A percentile compares a stretch with the other conserved stretches of the same genome.
phyloP scores from a whole-genome alignment of 2,888 invertebrate species.

The Leptinotarsa rubiginosa region DNA sequence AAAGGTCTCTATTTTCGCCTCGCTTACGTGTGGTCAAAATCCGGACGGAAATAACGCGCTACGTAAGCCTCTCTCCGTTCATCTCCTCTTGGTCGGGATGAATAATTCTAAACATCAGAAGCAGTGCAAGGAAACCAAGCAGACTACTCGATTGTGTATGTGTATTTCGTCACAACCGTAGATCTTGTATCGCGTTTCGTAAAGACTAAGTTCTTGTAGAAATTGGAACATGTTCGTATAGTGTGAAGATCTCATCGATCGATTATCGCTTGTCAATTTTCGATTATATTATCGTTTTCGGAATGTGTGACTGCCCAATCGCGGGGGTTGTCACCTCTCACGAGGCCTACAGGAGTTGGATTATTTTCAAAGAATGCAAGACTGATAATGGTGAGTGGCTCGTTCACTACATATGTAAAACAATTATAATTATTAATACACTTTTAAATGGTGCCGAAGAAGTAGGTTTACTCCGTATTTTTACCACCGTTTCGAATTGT shows the following conservation, averaged over 20 bases:
- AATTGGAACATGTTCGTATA: not conserved
- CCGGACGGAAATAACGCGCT: conserved; percentile 35
- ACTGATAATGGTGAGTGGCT: conserved; percentile 61
- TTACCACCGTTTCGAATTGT: no score
- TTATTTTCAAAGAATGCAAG: conserved; percentile 77
- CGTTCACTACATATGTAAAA: not conserved
- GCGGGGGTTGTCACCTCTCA: conserved; percentile 73
- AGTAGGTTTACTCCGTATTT: no score
- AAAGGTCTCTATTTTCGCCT: conserved; percentile 42
- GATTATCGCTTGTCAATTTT: not conserved
- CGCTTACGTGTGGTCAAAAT: conserved; percentile 41
- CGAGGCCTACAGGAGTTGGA: conserved; percentile 82
- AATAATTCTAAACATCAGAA: conserved; percentile 43
- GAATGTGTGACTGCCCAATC: conserved; percentile 72
- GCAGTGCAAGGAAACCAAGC: conserved; percentile 23
- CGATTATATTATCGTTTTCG: conserved; percentile 7
- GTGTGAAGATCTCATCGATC: not conserved
- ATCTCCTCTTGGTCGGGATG: conserved; percentile 38
- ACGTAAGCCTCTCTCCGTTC: conserved; percentile 34
- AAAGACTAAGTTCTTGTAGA: not conserved
- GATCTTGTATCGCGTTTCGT: not conserved
- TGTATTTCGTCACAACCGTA: not conserved
- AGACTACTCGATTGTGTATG: not conserved
- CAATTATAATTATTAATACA: no score
- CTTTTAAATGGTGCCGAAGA: no score